Evolutionary conservation across 1,140 invertebrate species (phyloP).

Genomic region (Pogonus chalceus): DNA sequence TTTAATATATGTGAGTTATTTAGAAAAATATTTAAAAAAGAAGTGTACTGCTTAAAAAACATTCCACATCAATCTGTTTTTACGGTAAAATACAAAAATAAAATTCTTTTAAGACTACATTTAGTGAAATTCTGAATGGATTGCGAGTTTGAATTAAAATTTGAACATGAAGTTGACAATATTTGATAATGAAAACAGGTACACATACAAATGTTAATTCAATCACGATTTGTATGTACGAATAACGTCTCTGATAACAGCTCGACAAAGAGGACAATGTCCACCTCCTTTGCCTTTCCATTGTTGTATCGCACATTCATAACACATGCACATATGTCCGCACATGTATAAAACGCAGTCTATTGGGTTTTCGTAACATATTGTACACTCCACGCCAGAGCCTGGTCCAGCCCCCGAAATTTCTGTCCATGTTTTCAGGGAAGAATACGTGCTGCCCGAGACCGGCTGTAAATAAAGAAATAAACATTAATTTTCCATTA

Average conservation of each 20-base stretch:
- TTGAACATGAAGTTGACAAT: too few species aligned
- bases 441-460: conserved; percentile 32
- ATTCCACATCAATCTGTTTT: too few species aligned
- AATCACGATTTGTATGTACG: conserved; percentile 82
- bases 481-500: conserved; percentile 12
- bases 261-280: conserved; percentile 88
- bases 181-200: conserved; percentile 1
- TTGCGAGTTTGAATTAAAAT: neutral
- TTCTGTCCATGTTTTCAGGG: conserved; percentile 26
- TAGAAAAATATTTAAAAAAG: too few species aligned
- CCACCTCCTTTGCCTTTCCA: conserved; percentile 81
- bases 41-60: too few species aligned
- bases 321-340: conserved; percentile 99
- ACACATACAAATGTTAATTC: conserved; percentile 12
- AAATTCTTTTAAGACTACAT: neutral
- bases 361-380: conserved; percentile 87
- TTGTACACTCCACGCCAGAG: conserved; percentile 70
- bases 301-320: conserved; percentile 85
- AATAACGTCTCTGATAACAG: conserved; percentile 88
- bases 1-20: too few species aligned
- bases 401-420: conserved; percentile 13
- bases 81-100: neutral
- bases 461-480: conserved; percentile 35
- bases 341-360: conserved; percentile 93
- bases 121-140: neutral